Conservation (phyloP, 2,113 vertebrate species). For the Microtus oregoni region DNA sequence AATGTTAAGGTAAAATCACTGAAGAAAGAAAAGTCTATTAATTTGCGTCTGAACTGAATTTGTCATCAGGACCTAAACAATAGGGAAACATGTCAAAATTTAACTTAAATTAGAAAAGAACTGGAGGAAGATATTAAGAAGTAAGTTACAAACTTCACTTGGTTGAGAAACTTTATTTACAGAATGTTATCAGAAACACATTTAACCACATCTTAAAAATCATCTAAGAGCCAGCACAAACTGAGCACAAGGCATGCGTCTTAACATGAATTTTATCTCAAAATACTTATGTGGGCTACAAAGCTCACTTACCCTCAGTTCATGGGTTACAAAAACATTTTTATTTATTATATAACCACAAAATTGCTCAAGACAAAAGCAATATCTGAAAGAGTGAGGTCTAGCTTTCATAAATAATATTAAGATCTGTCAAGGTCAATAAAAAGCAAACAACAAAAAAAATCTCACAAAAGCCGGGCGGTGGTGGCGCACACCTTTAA, state of each 20-base stretch:
- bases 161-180: slow-evolving; percentile 78
- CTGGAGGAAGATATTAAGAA: slow-evolving; percentile 79
- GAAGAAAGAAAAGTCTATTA: slow-evolving; percentile 81
- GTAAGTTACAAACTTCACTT: slow-evolving; percentile 71
- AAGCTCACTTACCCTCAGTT: not conserved
- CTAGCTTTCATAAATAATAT: not conserved
- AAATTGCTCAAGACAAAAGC: not conserved
- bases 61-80: slow-evolving; percentile 79
- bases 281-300: slow-evolving; percentile 19
- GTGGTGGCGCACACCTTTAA: too few relatives aligned
- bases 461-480: not conserved
- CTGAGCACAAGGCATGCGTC: slow-evolving; percentile 24
- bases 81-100: slow-evolving; percentile 77
- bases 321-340: slow-evolving; percentile 11
- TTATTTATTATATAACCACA: slow-evolving; percentile 32
- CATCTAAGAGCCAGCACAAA: slow-evolving; percentile 48
- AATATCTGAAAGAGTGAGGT: not conserved
- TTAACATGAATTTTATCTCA: slow-evolving; percentile 67
- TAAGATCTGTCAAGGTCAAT: not conserved
- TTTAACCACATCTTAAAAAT: slow-evolving; percentile 60
- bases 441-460: not conserved
- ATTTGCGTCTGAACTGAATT: slow-evolving; percentile 81
- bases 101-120: slow-evolving; percentile 83
- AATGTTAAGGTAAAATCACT: slow-evolving; percentile 85
- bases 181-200: slow-evolving; percentile 69